Evolutionary conservation across 92 coral and sea anemone genomes (phyloP).

Genomic region (Palythoa heliodiscus): DNA sequence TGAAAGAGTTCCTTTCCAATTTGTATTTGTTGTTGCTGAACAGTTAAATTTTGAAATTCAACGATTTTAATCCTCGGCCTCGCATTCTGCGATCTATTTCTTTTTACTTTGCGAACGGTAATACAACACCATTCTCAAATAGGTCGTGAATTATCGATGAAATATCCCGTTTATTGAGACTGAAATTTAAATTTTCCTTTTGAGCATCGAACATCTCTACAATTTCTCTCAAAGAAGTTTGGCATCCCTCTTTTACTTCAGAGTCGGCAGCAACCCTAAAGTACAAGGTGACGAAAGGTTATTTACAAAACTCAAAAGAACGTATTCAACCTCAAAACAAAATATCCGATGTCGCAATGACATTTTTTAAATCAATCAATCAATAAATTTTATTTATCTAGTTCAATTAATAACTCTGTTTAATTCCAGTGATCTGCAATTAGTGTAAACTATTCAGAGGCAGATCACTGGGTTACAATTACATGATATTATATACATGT

Average conservation of each 20-base stretch:
- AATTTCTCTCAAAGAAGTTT: constrained; percentile 16
- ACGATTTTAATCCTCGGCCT: neutral
- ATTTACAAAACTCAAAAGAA: constrained; percentile 7
- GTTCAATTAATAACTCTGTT: too few species aligned
- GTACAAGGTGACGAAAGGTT: neutral
- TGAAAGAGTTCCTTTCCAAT: neutral
- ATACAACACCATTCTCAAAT: constrained; percentile 2
- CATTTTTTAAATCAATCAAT: too few species aligned
- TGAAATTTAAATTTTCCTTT: constrained; percentile 17
- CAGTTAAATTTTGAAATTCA: neutral
- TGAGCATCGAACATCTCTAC: constrained; percentile 11
- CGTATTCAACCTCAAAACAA: constrained; percentile 15
- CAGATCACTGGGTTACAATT: too few species aligned
- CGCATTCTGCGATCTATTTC: constrained; percentile 11
- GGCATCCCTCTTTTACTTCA: constrained; percentile 14
- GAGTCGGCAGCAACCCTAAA: constrained; percentile 15
- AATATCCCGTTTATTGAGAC: constrained; percentile 19
- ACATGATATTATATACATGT: too few species aligned
- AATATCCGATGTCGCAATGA: constrained; percentile 12
- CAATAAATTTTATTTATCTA: too few species aligned
- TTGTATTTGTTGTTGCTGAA: neutral
- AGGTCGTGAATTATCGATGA: constrained; percentile 24
- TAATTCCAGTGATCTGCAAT: too few species aligned
- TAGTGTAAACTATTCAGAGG: too few species aligned
- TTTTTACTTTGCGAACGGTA: constrained; percentile 21